Evolutionary conservation across 53 echinoderm and acorn worm genomes (phyloP).

Genomic region (Pentamera pediparva): DNA sequence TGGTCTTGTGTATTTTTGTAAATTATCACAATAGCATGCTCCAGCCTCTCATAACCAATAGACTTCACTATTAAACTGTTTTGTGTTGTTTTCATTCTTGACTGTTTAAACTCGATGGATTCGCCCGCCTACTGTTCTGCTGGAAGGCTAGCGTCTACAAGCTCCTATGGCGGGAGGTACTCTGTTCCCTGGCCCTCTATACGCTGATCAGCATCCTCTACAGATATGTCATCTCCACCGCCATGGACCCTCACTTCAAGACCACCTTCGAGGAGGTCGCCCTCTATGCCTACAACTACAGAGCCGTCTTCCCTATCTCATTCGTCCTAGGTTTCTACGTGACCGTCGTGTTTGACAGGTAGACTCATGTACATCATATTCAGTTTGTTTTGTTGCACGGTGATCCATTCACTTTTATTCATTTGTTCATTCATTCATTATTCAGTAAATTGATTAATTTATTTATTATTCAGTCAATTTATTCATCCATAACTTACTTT

Average conservation of each 20-base stretch:
- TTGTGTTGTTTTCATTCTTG: constrained; percentile 28
- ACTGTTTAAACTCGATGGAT: constrained; percentile 91
- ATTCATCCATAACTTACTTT: too few species aligned
- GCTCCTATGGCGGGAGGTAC: constrained; percentile 90
- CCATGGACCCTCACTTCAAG: background rate
- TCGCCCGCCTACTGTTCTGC: constrained; percentile 76
- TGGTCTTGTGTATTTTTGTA: too few species aligned
- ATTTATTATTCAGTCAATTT: too few species aligned
- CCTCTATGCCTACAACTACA: constrained; percentile 88
- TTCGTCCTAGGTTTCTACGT: constrained; percentile 99
- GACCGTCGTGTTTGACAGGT: constrained; percentile 97
- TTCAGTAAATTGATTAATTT: too few species aligned
- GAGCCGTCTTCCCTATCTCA: constrained; percentile 92
- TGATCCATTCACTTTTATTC: too few species aligned
- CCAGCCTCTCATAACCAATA: too few species aligned
- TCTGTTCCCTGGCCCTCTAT: constrained; percentile 76
- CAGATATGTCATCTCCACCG: constrained; percentile 38
- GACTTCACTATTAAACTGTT: too few species aligned
- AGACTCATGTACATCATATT: background rate
- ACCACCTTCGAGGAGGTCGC: constrained; percentile 69
- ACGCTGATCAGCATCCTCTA: constrained; percentile 75
- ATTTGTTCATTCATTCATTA: too few species aligned
- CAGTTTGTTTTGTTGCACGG: too few species aligned
- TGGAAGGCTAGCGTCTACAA: constrained; percentile 99
- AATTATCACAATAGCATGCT: too few species aligned